Evolutionary conservation across 2,888 invertebrate genomes (phyloP).

Genomic region (Drosophila yooni): DNA sequence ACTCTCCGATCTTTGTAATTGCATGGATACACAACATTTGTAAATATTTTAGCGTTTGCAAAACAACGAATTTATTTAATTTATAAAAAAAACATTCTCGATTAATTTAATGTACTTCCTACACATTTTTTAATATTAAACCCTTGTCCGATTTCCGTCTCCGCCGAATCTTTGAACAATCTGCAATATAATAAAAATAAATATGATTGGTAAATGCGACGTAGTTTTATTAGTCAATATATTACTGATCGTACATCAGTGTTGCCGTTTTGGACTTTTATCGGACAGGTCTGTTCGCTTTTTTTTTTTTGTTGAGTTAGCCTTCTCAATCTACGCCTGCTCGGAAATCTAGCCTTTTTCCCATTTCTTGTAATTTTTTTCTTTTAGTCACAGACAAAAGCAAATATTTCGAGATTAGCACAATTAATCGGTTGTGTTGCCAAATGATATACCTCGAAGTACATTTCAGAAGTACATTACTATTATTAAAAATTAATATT

Average conservation of each 20-base stretch:
- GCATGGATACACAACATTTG: background rate
- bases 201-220: background rate
- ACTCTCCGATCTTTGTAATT: background rate
- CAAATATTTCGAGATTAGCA: background rate
- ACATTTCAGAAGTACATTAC: background rate
- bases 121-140: slow-evolving; percentile 85
- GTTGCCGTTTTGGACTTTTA: background rate
- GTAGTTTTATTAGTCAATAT: background rate
- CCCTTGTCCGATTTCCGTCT: slow-evolving; percentile 92
- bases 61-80: slow-evolving; percentile 68
- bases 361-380: background rate
- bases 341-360: background rate
- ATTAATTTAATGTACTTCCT: slow-evolving; percentile 46
- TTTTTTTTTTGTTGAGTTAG: background rate
- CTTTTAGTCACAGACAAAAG: background rate
- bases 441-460: background rate
- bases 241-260: background rate
- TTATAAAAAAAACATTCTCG: slow-evolving; percentile 68
- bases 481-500: background rate
- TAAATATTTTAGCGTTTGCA: slow-evolving; percentile 27
- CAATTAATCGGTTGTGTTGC: background rate
- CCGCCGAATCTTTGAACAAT: slow-evolving; percentile 92
- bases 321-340: background rate
- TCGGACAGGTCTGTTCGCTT: background rate
- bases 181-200: slow-evolving; percentile 85